Evolutionary conservation across 2,797 vertebrate species (phyloP), one percentile per base, ranked within the genome.

Genomic region (Xenentodon cancila): DNA sequence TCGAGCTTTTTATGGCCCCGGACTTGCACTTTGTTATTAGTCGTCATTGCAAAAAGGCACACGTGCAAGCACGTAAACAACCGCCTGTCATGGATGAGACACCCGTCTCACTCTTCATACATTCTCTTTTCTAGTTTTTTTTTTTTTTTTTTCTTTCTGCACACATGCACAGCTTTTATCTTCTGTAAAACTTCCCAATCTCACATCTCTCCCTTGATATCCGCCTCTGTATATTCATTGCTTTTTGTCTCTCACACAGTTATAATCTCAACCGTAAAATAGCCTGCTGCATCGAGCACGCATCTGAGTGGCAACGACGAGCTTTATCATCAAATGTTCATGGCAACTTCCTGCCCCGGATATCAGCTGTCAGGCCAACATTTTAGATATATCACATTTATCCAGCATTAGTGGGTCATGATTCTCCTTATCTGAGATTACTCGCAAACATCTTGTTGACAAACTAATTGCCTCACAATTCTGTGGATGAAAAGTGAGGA

Each of bases 21-120:
- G 90, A 89, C 82, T 80, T 86, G 50, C 64, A 68, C 67, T 84
- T 82, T 83, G 80, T 80, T 73, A 79, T 85, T 57, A 71, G 77
- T 71, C 66, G 70, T 82, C 68, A 63, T 42, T 59, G 50, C 40
- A 55, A 77, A 20, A 68, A 32, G 19, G 9, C 37, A 64, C 50
- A 64, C 49, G 68, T 34, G 34, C 20, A 1, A 48, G 42, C 55
- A 32, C 32, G 62, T 17, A 65, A 48, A 45, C 18, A 48, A 27
- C 15, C 55, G 7, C 59, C 66, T 68, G 53, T 67, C 20, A 46
- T 62, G 56, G 17, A 34, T 59, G 50, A 54, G 52, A 30, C 22
- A 22, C 58, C 40, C 20, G 42, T 64, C 40, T 72, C 57, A 34
- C 27, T 69, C 49, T 65, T 48, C 66, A 80, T 76, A 68, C 56